Conservation (phyloP, 2,113 vertebrate genomes). For the Engystomops pustulosus region DNA sequence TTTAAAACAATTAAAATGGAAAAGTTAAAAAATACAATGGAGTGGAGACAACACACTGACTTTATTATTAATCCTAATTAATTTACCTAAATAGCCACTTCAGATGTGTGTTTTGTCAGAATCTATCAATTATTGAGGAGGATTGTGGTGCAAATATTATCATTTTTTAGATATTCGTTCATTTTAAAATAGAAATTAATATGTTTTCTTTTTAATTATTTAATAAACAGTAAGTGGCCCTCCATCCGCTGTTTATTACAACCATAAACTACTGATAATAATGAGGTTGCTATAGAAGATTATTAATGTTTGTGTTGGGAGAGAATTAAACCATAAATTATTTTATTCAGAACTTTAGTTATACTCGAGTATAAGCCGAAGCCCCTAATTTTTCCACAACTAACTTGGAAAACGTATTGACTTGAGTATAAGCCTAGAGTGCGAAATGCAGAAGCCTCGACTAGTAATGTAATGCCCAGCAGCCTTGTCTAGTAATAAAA, state of each 20-base stretch:
- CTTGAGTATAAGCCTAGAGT: no score
- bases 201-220: not conserved
- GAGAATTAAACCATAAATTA: not conserved
- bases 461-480: no score
- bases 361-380: no score
- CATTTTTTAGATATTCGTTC: not conserved
- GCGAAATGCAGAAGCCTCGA: no score
- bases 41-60: slow-evolving; percentile 21
- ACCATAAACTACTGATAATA: not conserved
- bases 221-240: not conserved
- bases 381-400: no score
- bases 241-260: not conserved
- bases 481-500: no score
- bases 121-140: not conserved
- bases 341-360: no score
- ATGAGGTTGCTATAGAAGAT: not conserved
- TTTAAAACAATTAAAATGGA: slow-evolving; percentile 31
- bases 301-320: not conserved
- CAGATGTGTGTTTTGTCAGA: slow-evolving; percentile 52
- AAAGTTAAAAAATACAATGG: not conserved
- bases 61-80: slow-evolving; percentile 46
- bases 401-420: no score
- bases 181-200: not conserved
- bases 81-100: slow-evolving; percentile 65
- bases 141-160: not conserved